These are phyloP conservation scores for Melanotaenia nigrans DNA, from an alignment of 2,797 vertebrate species.

Conservation along the genomic window DNA sequence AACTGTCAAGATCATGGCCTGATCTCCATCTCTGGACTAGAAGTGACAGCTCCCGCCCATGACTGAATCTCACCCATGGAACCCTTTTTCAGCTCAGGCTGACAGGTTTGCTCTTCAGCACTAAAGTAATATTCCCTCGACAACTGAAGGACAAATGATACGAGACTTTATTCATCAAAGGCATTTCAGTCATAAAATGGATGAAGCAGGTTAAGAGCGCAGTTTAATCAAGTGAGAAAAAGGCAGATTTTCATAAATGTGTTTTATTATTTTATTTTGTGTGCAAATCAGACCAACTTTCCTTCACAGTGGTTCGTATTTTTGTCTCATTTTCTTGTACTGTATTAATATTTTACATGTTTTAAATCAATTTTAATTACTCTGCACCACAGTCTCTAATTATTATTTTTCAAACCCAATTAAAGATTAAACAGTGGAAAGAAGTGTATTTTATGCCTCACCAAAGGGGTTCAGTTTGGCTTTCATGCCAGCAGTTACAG, in stretches of 20 bases:
- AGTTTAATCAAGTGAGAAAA: conserved; percentile 17
- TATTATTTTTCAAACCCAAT: conserved; percentile 42
- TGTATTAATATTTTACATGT: conserved; percentile 46
- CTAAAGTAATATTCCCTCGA: conserved; percentile 41
- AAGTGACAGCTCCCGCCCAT: not conserved
- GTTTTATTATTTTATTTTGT: conserved; percentile 13
- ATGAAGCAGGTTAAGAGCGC: conserved; percentile 22
- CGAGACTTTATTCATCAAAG: conserved; percentile 51
- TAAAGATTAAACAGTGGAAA: conserved; percentile 40
- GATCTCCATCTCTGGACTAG: conserved; percentile 25
- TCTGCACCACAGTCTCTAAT: conserved; percentile 25
- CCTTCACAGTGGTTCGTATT: conserved; percentile 22
- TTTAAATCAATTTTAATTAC: conserved; percentile 48
- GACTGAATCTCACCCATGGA: conserved; percentile 21
- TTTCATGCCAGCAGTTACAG: conserved; percentile 15
- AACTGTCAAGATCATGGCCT: conserved; percentile 36
- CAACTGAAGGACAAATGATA: conserved; percentile 35
- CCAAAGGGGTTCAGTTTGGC: conserved; percentile 18
- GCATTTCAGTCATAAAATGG: conserved; percentile 40
- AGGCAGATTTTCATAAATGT: conserved; percentile 26
- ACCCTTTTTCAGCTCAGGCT: conserved; percentile 30
- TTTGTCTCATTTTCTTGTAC: conserved; percentile 32
- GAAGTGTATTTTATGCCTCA: conserved; percentile 12
- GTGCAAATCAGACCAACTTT: conserved; percentile 17
- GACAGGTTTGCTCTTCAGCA: conserved; percentile 48